Base-by-base conservation (phyloP, 2,888 invertebrate species). In the Tachystola acroxantha region DNA sequence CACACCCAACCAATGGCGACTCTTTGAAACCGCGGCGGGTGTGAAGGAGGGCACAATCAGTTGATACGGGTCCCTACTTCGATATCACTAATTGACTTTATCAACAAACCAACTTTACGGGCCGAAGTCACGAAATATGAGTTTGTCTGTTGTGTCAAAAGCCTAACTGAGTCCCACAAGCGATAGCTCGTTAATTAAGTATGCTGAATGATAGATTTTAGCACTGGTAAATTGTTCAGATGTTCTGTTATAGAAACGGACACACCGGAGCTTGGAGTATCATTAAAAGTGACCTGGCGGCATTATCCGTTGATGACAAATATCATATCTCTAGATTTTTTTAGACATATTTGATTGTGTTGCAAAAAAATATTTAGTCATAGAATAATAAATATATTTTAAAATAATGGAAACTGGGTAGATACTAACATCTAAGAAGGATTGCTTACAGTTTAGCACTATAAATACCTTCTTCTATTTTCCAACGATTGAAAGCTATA, bases 41-140 rank as follows among this genome's bases (percentile, higher is more conserved):
- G 53, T 64, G 75, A 72, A 75, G 78, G 81, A 78, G 85, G 82
- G 81, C 66, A 62, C 66, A 71, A 76, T 78, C 78, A 70, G 66
- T 74, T 79, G 78, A 81, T 84, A 77, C 75, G 69, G 73, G 80
- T 75, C 79, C 75, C 81, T 72, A 74, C 81, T 85, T 76, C 79
- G 85, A 84, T 82, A 81, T 75, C 69, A 69, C 84, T 86, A 86
- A 86, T 86, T 86, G 86, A 84, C 86, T 85, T 85, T 86, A 86
- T 86, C 86, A 86, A 85, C 86, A 86, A 84, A 85, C 82, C 65
- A 78, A 84, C 77, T 82, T 86, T 84, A 86, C 82, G 78, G 84
- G 79, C 74, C 64, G 61, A 62, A 84, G 84, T 84, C 85, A 86
- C 86, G 86, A 86, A 79, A 84, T 80, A 82, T 73, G 79, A 74